A percentile compares a stretch with the other conserved stretches of the same genome.
Conservation (phyloP, 2,888 invertebrate species). For the Calephelis perditalis region DNA sequence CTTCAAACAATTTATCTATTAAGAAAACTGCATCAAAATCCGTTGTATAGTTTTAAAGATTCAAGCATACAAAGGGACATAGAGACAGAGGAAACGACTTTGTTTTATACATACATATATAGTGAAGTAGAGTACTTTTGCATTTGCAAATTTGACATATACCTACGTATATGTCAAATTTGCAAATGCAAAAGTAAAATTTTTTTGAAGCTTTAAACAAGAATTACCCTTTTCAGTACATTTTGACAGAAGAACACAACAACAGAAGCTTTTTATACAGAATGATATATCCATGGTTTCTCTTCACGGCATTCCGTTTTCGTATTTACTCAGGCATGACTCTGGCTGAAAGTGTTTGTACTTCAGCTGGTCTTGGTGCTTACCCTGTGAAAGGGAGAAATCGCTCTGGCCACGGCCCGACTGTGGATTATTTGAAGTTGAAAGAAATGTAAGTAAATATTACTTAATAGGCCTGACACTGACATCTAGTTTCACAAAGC, state of each 20-base stretch:
- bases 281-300: conserved; percentile 90
- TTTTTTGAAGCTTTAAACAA: background rate
- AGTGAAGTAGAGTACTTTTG: no score
- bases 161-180: no score
- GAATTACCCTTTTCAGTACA: conserved; percentile 81
- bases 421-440: conserved; percentile 78
- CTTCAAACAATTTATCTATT: no score
- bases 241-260: conserved; percentile 86
- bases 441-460: background rate
- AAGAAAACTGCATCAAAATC: no score
- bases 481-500: no score
- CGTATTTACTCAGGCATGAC: conserved; percentile 94
- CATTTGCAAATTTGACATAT: no score
- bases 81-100: no score
- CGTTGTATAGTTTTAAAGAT: no score
- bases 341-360: conserved; percentile 95
- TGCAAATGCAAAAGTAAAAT: background rate
- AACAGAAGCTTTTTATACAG: conserved; percentile 86
- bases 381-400: conserved; percentile 88
- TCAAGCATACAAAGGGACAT: no score
- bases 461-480: background rate
- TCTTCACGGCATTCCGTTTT: conserved; percentile 92
- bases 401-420: conserved; percentile 91
- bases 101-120: no score
- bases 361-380: conserved; percentile 87